Percentiles rank a stretch among this genome's conserved stretches.
Conservation (phyloP, 2,888 invertebrate genomes). For the Nipponacmea schrenckii region DNA sequence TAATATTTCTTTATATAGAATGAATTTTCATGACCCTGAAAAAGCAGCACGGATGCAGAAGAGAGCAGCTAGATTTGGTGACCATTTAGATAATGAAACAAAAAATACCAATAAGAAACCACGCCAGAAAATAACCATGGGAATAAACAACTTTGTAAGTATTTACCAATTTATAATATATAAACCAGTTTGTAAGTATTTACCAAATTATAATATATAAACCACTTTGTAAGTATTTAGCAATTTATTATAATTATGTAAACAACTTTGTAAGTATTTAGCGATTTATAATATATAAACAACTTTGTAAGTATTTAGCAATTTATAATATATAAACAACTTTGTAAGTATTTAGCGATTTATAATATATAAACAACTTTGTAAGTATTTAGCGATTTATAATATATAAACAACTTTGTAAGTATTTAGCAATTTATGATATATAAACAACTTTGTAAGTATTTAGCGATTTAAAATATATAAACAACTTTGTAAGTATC, state of each 20-base stretch:
- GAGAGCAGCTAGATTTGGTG: conserved; percentile 85
- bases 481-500: too few species aligned
- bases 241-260: conserved; percentile 5
- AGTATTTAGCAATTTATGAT: too few species aligned
- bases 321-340: conserved; percentile 8
- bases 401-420: too few species aligned
- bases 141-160: conserved; percentile 56
- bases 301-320: conserved; percentile 30
- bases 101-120: conserved; percentile 25
- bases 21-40: conserved; percentile 50
- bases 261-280: background rate
- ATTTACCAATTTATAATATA: conserved; percentile 8
- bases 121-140: conserved; percentile 46
- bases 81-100: conserved; percentile 47
- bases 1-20: conserved; percentile 16
- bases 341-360: background rate
- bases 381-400: too few species aligned
- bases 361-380: too few species aligned
- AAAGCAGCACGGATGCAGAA: conserved; percentile 70
- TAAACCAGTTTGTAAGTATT: too few species aligned
- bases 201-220: background rate
- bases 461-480: too few species aligned
- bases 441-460: too few species aligned
- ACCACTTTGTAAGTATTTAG: conserved; percentile 9
- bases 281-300: background rate